Evolutionary conservation across 2,113 vertebrate genomes (phyloP).

Genomic region (Lethenteron camtschaticum): DNA sequence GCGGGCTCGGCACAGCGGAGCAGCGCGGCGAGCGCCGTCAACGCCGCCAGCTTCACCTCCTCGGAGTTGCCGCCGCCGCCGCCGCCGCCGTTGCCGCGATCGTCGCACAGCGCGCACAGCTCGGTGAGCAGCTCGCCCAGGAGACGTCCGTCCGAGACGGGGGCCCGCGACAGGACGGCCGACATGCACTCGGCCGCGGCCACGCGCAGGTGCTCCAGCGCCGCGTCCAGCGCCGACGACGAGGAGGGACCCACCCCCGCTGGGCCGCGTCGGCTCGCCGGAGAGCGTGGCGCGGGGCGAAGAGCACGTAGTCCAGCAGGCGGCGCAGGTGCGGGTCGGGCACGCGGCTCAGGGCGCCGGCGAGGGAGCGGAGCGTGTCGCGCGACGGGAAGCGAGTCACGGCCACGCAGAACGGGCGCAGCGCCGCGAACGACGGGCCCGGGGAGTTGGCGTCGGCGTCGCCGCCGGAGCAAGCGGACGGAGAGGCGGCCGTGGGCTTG

Average conservation of each 20-base stretch:
- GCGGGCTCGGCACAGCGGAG: constrained; percentile 35
- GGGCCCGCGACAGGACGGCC: constrained; percentile 38
- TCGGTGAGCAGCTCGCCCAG: constrained; percentile 53
- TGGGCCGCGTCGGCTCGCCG: constrained; percentile 13
- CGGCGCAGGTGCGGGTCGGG: constrained; percentile 47
- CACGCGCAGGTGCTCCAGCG: constrained; percentile 34
- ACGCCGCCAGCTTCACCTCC: constrained; percentile 42
- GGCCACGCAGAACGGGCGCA: constrained; percentile 57
- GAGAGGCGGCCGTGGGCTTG: too few species aligned
- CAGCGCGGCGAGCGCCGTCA: constrained; percentile 35
- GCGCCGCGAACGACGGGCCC: constrained; percentile 29
- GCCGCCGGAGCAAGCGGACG: too few species aligned
- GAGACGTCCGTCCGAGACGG: constrained; percentile 39
- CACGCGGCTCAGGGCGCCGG: constrained; percentile 24
- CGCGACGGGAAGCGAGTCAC: constrained; percentile 41
- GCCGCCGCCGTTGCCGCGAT: constrained; percentile 22
- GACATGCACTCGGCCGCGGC: constrained; percentile 35
- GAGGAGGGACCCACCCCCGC: too few species aligned
- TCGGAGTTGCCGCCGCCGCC: constrained; percentile 26
- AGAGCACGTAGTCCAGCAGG: constrained; percentile 73
- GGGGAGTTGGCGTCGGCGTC: too few species aligned
- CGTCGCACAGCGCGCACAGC: constrained; percentile 47
- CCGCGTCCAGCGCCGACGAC: constrained; percentile 21
- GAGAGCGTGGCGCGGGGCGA: constrained; percentile 59
- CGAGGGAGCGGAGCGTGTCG: constrained; percentile 34